Evolutionary conservation across 2,113 vertebrate genomes (phyloP), one percentile per base, ranked within the genome.

Genomic region (Ginglymostoma cirratum): DNA sequence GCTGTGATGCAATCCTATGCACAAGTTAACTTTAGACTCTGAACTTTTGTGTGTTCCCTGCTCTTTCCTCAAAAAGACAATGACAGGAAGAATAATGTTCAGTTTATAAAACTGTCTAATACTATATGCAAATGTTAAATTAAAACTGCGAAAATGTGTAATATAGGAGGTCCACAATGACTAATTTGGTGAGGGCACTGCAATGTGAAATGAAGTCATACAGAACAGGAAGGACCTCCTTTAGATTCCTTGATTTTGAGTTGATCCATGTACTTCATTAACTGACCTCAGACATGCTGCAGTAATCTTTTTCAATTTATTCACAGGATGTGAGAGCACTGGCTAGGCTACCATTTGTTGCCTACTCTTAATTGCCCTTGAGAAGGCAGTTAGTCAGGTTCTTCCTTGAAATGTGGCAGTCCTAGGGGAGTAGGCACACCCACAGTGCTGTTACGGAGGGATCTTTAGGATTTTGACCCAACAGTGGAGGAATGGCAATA

Each of bases 1-100:
- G 19, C 61, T 66, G 34, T 66, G 89, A 66, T 93, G 89, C 89
- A 67, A 93, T 93, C n/a, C n/a, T 66, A 23, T 42, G 61, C 21
- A 52, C n/a, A 76, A 95, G 12, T 48, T 95, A 70, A 70, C 42
- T 95, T 95, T 72, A 95, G 69, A 48, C 67, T 45, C 67, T 95
- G 94, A 70, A 95, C 94, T 70, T 95, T 21, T 48, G 14, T 38
- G 55, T 66, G 86, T 66, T 34, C n/a, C 55, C 55, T 61, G 10
- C 38, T 80, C 2, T 38, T 38, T 14, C 27, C 19, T 66, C n/a
- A 61, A 19, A 66, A 66, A 92, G n/a, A 21, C 24, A 66, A 66
- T 92, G 38, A 21, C 89, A 66, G 89, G 34, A 65, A 66, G 61
- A 66, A 66, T 38, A 55, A 45, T 55, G 70, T 72, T 72, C 78